Evolutionary conservation across 2,113 vertebrate genomes (phyloP), one percentile per base, ranked within the genome.

Genomic region (Jacana jacana): DNA sequence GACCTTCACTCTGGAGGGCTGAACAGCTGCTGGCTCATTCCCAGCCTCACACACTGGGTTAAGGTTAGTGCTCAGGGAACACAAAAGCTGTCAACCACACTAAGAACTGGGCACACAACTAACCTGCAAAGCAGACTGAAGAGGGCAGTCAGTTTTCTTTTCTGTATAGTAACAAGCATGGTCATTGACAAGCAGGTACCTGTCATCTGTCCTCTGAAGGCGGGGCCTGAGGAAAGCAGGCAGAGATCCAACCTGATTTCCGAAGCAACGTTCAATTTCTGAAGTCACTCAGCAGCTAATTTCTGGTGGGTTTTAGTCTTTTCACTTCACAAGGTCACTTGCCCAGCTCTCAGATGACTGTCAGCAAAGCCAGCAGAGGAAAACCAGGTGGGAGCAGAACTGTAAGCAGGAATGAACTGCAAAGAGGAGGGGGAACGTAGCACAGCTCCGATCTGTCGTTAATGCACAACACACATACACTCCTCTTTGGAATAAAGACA

Each of bases 401-500:
- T 33, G 10, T 10, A 44, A 39, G 54, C 12, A 24, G 61, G 13
- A 31, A 75, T 7, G n/a, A 89, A 28, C 27, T 31, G 61, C 19
- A 48, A 23, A 27, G 20, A 81, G 65, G 15, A 82, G 20, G 44
- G 11, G 28, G 28, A 65, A 49, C 54, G n/a, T 3, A 81, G 31
- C 72, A 69, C 66, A 76, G 4, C 51, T 35, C 52, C 3, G 13
- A 18, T 12, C 15, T 42, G 46, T 13, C 33, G 13, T 37, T 49
- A 49, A 6, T 27, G 22, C 40, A 65, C 15, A 52, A 14, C 14
- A 25, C 28, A 5, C 4, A 17, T 1, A 20, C 7, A 17, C 17
- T 10, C 24, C 20, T 30, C 16, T 30, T 72, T 57, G 33, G 37
- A 97, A 97, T 63, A 96, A 97, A 92, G 68, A 96, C 81, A 93